Conservation (phyloP, 2,797 vertebrate species). For the Meda fulgida region DNA sequence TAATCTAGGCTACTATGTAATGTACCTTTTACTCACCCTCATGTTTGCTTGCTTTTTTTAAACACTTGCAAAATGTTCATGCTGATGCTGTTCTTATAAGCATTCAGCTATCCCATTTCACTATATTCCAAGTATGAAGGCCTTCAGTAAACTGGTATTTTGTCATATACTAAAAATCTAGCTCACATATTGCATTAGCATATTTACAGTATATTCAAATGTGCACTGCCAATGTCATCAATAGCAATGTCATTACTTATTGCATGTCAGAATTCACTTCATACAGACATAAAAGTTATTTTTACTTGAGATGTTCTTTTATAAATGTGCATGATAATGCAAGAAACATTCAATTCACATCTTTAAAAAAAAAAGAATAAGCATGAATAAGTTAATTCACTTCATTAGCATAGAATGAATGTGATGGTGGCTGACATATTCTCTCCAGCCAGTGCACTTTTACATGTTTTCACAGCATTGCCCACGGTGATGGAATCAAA, state of each 20-base stretch:
- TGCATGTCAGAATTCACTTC: background rate
- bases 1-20: too few relatives aligned
- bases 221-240: background rate
- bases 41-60: background rate
- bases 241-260: background rate
- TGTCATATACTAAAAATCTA: background rate
- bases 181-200: background rate
- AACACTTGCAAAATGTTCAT: background rate
- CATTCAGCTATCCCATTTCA: too few relatives aligned
- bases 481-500: conserved; percentile 59
- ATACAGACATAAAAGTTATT: background rate
- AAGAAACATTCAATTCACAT: background rate
- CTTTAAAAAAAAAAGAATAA: background rate
- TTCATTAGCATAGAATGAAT: conserved; percentile 35
- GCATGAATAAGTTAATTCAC: conserved; percentile 1
- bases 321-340: background rate
- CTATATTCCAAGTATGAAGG: background rate
- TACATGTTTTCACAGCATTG: conserved; percentile 58
- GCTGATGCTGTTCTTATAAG: background rate
- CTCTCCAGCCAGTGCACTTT: background rate
- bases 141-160: background rate
- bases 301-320: background rate
- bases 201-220: background rate
- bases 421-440: conserved; percentile 2
- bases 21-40: background rate